These are phyloP conservation scores for Meloidogyne hapla DNA, from an alignment of 1,140 invertebrate species.

Conservation along the genomic window DNA sequence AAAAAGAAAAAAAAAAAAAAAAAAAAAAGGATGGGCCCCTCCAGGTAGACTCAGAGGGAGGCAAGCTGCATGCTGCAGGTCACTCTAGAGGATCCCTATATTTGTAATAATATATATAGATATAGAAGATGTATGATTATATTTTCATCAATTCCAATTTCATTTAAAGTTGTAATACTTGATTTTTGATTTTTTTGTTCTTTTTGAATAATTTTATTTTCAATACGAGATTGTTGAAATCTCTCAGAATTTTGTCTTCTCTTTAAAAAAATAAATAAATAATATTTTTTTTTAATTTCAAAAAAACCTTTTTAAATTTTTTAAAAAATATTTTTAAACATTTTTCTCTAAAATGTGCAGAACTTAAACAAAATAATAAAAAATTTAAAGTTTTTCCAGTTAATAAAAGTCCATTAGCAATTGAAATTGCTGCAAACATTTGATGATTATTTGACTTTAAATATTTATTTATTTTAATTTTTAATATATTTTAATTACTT, in stretches of 20 bases:
- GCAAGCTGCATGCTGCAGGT: too few species aligned
- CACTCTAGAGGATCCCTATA: too few species aligned
- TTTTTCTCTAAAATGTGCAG: conserved; percentile 57
- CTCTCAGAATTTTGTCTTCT: neutral
- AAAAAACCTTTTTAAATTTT: conserved; percentile 57
- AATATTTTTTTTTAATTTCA: neutral
- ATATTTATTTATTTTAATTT: neutral
- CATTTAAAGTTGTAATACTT: neutral
- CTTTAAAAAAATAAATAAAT: neutral
- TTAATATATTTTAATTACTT: conserved; percentile 8
- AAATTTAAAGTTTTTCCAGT: conserved; percentile 62
- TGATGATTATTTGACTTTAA: conserved; percentile 15
- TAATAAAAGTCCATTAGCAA: conserved; percentile 58
- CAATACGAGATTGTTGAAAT: neutral
- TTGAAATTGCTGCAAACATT: conserved; percentile 47
- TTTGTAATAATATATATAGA: too few species aligned
- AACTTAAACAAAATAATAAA: conserved; percentile 60
- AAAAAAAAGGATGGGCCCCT: too few species aligned
- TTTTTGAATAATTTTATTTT: neutral
- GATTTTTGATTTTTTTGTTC: neutral
- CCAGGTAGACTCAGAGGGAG: too few species aligned
- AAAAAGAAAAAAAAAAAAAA: too few species aligned
- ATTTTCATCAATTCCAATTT: neutral
- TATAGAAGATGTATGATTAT: too few species aligned
- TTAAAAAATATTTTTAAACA: conserved; percentile 52